Base-by-base conservation (phyloP, 1,140 invertebrate species). In the Chymomyza costata region DNA sequence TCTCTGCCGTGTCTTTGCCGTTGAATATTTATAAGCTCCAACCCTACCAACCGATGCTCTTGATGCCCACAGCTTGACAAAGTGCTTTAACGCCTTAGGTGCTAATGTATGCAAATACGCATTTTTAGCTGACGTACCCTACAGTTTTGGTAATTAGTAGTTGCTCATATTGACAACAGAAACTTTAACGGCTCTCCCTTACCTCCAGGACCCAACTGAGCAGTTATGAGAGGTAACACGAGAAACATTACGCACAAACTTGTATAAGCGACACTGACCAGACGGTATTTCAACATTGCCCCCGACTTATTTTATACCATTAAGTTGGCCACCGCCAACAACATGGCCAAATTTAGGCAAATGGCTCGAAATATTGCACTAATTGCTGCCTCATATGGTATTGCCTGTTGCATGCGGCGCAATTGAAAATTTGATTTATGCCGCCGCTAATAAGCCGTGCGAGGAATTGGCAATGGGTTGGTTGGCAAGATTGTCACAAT, bases 301-400 rank as follows among this genome's bases (percentile, higher is more conserved):
- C 31, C 46, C 31, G 28, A 59, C 56, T 59, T 59, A 59, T 59
- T 58, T 35, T 21, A 19, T 18, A 56, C 58, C 46, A 61, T 61
- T 43, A 61, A 61, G 51, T 60, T 51, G 56, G 58, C 46, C 60
- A 61, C 46, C 56, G 58, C 46, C 56, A 51, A 61, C 51, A 61
- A 39, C 56, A 51, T 44, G 19, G 39, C 58, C 58, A 61, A 61
- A 61, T 61, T 51, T 51, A 61, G 58, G 43, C 45, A 61, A 61
- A 61, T 61, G 56, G 46, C 58, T 56, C 58, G 32, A 61, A 51
- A 35, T 37, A 61, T 61, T 43, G 38, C 56, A 61, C 58, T 61
- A 61, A 61, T 61, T 60, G 58, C 46, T 46, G 60, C 58, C 58
- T 51, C 56, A 45, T 61, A 60, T 51, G 58, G 57, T n/a, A 11